A percentile compares a stretch with the other conserved stretches of the same genome.
These are phyloP conservation scores for Kryptolebias ocellatus DNA, from an alignment of 2,797 vertebrate genomes.

Conservation along the genomic window DNA sequence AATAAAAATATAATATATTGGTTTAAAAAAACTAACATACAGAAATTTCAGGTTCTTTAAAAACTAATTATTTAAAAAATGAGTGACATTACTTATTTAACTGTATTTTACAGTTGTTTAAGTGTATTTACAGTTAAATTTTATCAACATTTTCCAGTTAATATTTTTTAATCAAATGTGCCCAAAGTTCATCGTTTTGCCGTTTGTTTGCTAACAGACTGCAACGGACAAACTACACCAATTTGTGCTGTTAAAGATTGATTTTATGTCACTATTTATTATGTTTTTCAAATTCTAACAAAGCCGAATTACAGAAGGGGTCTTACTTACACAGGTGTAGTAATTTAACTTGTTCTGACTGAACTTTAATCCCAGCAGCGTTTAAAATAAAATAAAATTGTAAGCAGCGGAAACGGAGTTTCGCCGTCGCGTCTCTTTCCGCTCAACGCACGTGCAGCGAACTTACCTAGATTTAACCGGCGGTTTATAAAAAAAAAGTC, in stretches of 20 bases:
- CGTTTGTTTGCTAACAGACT: too few relatives aligned
- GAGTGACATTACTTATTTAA: too few relatives aligned
- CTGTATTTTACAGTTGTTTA: too few relatives aligned
- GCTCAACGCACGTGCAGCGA: neutral
- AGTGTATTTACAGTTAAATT: too few relatives aligned
- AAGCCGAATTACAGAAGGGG: neutral
- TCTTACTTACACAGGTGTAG: rapidly evolving
- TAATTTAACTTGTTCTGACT: rapidly evolving
- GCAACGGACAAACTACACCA: too few relatives aligned
- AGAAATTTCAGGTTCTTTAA: too few relatives aligned
- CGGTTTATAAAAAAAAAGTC: neutral
- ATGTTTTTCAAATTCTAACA: rapidly evolving
- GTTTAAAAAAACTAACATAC: too few relatives aligned
- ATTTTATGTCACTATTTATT: rapidly evolving
- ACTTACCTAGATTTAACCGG: slow-evolving; percentile 3
- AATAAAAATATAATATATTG: too few relatives aligned
- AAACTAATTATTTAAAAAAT: too few relatives aligned
- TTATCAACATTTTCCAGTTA: too few relatives aligned
- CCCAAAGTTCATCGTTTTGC: too few relatives aligned
- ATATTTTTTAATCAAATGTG: too few relatives aligned
- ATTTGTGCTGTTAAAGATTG: neutral
- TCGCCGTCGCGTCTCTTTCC: neutral
- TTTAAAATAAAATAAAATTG: neutral
- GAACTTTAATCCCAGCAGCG: rapidly evolving
- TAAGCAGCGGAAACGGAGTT: neutral